phyloP scores from a whole-genome alignment of 2,888 invertebrate genomes.

The Rhagophthalmus giganteus region DNA sequence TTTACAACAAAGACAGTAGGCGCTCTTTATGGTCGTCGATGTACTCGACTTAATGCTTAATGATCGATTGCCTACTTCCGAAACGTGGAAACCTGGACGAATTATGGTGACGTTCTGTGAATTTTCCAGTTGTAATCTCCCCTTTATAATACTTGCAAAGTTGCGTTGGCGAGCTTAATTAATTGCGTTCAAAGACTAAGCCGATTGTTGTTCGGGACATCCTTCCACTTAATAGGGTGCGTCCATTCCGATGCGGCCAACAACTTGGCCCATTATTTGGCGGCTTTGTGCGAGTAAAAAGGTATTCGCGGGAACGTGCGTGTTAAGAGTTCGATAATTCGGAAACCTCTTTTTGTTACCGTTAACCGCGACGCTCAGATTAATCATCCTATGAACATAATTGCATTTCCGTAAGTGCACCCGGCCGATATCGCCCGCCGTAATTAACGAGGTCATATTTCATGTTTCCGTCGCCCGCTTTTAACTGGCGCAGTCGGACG shows the following conservation, averaged over 20 bases:
- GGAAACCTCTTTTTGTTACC: slow-evolving; percentile 1
- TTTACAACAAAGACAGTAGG: no score
- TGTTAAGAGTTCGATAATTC: no score
- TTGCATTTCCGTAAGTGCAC: slow-evolving; percentile 24
- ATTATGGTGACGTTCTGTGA: slow-evolving; percentile 1
- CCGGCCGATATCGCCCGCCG: slow-evolving; percentile 16
- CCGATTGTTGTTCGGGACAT: slow-evolving; percentile 20
- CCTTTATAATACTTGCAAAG: slow-evolving; percentile 21
- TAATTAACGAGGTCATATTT: slow-evolving; percentile 19
- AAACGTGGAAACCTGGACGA: slow-evolving; percentile 1
- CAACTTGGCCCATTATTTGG: background rate
- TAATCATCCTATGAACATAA: slow-evolving; percentile 25
- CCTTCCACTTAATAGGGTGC: slow-evolving; percentile 14
- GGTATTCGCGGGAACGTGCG: no score
- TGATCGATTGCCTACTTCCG: no score
- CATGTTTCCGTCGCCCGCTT: slow-evolving; percentile 13
- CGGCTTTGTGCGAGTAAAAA: background rate
- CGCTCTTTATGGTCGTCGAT: no score
- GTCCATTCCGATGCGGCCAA: slow-evolving; percentile 1
- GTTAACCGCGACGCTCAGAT: slow-evolving; percentile 15
- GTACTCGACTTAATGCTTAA: no score
- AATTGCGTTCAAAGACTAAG: slow-evolving; percentile 23
- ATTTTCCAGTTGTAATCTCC: slow-evolving; percentile 16
- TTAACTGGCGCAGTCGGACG: slow-evolving; percentile 1
- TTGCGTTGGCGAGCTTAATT: slow-evolving; percentile 22